Conservation (phyloP, 92 coral and sea anemone genomes). For the Meandrina meandrites region DNA sequence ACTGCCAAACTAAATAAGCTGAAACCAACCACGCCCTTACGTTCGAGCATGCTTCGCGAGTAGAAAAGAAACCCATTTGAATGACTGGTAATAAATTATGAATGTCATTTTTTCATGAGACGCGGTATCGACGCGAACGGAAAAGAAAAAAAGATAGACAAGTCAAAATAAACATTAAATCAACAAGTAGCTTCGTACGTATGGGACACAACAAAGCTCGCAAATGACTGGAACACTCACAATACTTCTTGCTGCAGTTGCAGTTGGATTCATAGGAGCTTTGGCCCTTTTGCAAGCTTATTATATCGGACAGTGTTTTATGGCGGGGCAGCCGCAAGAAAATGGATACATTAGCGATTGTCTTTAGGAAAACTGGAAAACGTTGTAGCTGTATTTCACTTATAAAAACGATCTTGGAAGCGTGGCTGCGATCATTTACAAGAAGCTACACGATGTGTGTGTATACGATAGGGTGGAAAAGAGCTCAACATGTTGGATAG, state of each 20-base stretch:
- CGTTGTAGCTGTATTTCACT: background rate
- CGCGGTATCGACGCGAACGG: background rate
- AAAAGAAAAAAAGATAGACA: background rate
- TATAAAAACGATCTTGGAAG: background rate
- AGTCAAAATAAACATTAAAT: background rate
- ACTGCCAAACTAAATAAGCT: background rate
- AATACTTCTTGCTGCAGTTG: slow-evolving; percentile 78
- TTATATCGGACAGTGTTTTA: slow-evolving; percentile 92
- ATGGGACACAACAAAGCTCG: background rate
- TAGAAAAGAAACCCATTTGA: background rate
- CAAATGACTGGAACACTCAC: slow-evolving; percentile 77
- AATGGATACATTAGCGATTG: slow-evolving; percentile 69
- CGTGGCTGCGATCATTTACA: background rate
- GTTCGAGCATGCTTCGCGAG: background rate
- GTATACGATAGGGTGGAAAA: background rate
- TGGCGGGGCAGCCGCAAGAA: slow-evolving; percentile 97
- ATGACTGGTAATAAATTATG: background rate
- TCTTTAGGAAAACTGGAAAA: background rate
- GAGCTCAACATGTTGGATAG: background rate
- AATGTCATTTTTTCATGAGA: background rate
- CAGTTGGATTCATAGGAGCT: slow-evolving; percentile 85
- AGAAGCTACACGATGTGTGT: background rate
- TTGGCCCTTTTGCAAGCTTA: slow-evolving; percentile 95
- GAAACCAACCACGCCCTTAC: background rate
- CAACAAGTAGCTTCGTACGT: background rate